Base-by-base conservation (phyloP, 64 coral and sea anemone species). In the Orbicella faveolata region DNA sequence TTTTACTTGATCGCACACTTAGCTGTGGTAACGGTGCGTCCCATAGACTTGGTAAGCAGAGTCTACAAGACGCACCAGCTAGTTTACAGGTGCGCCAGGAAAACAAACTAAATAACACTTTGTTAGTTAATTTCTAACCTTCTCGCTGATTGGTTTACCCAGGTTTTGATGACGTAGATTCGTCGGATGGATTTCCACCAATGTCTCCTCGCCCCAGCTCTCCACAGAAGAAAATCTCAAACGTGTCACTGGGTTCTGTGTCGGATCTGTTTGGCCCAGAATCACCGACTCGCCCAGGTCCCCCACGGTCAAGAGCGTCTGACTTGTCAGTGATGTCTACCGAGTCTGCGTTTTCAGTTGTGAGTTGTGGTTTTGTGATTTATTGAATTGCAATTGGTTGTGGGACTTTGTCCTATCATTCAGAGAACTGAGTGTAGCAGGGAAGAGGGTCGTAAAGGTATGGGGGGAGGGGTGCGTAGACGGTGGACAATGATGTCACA, bases 361-460 rank as follows among this genome's bases (percentile, higher is more conserved):
- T 85, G 65, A 85, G 82, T 85, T 85, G 63, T 52, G 15, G 18
- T 66, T 62, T 82, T 36, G 10, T 59, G 13, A 59, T 14, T 59
- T 8, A 14, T 14, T 16, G 9, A 59, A 59, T 16, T 15, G 11
- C 55, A 8, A 59, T 15, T 59, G 6, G 11, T 59, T 59, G 54
- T 59, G 55, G 55, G 15, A 59, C 9, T 59, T 59, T 14, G 55
- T 59, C 55, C 10, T 59, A 14, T 59, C 15, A 59, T 12, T 59
- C 55, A 59, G 11, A 59, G 55, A 59, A 15, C 12, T 59, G 55
- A 59, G 15, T 8, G 55, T 59, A 16, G 55, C 55, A 16, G 55
- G 55, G 12, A 48, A 14, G 55, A 10, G 55, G 55, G 54, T 15
- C 0, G 55, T 59, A 14, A 16, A 16, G 9, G 11, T 59, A 53